Evolutionary conservation across 2,797 vertebrate genomes (phyloP).

Genomic region (Acrocephalus scirpaceus): DNA sequence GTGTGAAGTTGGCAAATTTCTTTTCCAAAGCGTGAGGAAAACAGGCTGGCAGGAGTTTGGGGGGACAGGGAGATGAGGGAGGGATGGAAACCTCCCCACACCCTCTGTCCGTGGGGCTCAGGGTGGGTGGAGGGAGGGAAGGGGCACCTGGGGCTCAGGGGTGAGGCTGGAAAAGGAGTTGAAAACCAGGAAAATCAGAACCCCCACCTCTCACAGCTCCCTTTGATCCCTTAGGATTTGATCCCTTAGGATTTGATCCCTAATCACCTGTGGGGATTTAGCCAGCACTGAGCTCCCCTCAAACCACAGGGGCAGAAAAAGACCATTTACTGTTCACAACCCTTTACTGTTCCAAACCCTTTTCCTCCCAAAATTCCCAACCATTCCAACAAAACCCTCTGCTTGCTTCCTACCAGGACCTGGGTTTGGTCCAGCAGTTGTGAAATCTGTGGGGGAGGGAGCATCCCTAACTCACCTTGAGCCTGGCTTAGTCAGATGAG

Average conservation of each 20-base stretch:
- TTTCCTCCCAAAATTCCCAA: not conserved
- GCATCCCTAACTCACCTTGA: not conserved
- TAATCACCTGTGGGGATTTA: not conserved
- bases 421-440: not conserved
- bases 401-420: not conserved
- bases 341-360: not conserved
- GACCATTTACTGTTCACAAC: not conserved
- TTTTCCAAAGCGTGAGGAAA: constrained; percentile 22
- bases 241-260: not conserved
- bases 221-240: not conserved
- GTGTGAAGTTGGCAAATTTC: constrained; percentile 58
- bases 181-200: not conserved
- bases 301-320: not conserved
- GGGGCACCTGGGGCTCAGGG: not conserved
- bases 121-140: not conserved
- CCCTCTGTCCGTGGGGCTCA: not conserved
- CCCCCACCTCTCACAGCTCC: not conserved
- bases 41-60: not conserved
- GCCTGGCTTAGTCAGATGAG: not conserved
- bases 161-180: not conserved
- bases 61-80: not conserved
- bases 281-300: not conserved
- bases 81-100: not conserved
- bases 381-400: not conserved
- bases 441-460: not conserved